Evolutionary conservation across 1,140 invertebrate genomes (phyloP), one percentile per base, ranked within the genome.

Genomic region (Dufourea novaeangliae): DNA sequence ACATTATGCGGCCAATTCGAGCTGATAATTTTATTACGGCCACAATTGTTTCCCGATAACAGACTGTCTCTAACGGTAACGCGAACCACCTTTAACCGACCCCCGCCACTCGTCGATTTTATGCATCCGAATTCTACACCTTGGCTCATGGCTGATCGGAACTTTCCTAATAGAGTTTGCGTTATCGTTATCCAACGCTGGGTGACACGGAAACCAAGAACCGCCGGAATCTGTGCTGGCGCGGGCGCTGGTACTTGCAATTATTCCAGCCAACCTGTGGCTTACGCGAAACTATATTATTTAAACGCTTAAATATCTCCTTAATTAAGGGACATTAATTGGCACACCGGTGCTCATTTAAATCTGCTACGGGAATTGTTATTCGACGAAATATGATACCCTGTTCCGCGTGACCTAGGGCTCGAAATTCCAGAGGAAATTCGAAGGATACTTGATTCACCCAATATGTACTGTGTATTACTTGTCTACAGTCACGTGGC

Each of bases 31-130:
- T 62, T 62, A 62, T 25, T 17, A 62, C 6, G 3, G 22, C 34
- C n/a, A 22, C n/a, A n/a, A 62, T 62, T 62, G 34, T 27, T 41
- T 17, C 14, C 12, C 34, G 37, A 62, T 62, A 62, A 62, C 61
- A 41, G 34, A 41, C n/a, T n/a, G n/a, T 41, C 6, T 7, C 5
- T 17, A n/a, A n/a, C 34, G 37, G 37, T 62, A 25, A 37, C 37
- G 8, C 7, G 5, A 7, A 62, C n/a, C 37, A 62, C n/a, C 61
- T 14, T 62, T 17, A 27, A 54, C 22, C 11, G 22, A 52, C 4
- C 10, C 22, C 1, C 8, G 29, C 22, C 20, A 2, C 17, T 59
- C 1, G 7, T 34, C 29, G 57, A 3, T 34, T n/a, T n/a, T n/a
- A 6, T 22, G 34, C 34, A 8, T n/a, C 3, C 34, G 25, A 57